Percentiles rank a stretch among this genome's conserved stretches.
Conservation (phyloP, 2,888 invertebrate genomes). For the Eristalis arbustorum region DNA sequence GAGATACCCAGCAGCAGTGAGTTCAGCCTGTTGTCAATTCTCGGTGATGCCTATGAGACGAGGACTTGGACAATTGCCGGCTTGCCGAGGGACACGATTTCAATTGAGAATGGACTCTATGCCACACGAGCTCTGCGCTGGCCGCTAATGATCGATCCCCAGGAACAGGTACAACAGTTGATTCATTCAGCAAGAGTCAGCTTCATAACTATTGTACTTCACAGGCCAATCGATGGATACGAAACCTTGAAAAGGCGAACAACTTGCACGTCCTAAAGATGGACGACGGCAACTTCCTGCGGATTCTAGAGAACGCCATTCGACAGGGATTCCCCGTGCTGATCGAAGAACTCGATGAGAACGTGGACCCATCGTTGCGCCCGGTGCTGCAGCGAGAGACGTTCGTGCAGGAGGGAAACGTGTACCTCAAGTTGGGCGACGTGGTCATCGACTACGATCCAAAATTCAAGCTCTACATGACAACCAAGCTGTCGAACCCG, state of each 20-base stretch:
- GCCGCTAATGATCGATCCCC: conserved; percentile 97
- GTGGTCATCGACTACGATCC: conserved; percentile 93
- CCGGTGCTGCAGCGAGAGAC: conserved; percentile 92
- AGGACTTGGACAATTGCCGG: conserved; percentile 95
- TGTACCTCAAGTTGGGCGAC: conserved; percentile 92
- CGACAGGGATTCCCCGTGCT: conserved; percentile 92
- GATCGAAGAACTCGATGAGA: conserved; percentile 93
- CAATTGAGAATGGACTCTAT: conserved; percentile 95
- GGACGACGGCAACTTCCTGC: conserved; percentile 87
- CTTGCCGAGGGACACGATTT: conserved; percentile 91
- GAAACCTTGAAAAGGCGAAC: conserved; percentile 90
- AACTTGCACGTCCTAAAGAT: conserved; percentile 89
- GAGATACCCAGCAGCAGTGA: conserved; percentile 87
- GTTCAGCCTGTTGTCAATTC: conserved; percentile 85
- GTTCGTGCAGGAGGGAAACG: conserved; percentile 86
- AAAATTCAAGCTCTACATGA: conserved; percentile 93
- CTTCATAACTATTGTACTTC: conserved; percentile 7
- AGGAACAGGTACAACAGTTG: conserved; percentile 87
- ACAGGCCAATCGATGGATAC: conserved; percentile 94
- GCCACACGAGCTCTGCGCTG: conserved; percentile 90
- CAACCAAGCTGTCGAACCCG: conserved; percentile 95
- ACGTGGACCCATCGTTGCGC: conserved; percentile 91
- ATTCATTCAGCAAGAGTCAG: neutral
- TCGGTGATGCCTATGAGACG: conserved; percentile 93
- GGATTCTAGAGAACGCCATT: conserved; percentile 88